Percentiles rank a stretch among this genome's conserved stretches.
These are phyloP conservation scores for Choreutis nemorana DNA, from an alignment of 2,888 invertebrate genomes.

Conservation along the genomic window DNA sequence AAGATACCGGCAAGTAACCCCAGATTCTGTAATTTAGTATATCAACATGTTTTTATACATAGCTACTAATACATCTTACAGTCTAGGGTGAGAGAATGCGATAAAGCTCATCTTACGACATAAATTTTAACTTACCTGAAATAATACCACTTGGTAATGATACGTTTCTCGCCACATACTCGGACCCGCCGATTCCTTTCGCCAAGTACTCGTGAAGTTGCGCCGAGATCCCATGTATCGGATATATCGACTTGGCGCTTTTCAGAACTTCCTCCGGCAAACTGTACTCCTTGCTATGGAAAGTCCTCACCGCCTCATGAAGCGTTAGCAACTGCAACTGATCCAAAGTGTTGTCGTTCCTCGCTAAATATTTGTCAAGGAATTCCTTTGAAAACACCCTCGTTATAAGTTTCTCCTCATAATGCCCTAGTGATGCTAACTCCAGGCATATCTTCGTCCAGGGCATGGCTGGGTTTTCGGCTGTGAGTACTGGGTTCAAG, in stretches of 20 bases:
- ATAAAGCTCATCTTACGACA: too few relatives aligned
- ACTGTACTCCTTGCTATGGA: conserved; percentile 40
- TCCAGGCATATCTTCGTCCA: conserved; percentile 65
- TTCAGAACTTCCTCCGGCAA: conserved; percentile 42
- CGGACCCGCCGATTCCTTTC: conserved; percentile 62
- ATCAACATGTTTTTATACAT: too few relatives aligned
- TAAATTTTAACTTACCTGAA: conserved; percentile 67
- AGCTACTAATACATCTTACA: too few relatives aligned
- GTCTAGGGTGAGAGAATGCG: too few relatives aligned
- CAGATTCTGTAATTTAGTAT: too few relatives aligned
- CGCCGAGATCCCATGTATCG: conserved; percentile 28
- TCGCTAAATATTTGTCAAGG: conserved; percentile 35
- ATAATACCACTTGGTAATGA: conserved; percentile 60
- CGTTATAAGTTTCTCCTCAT: conserved; percentile 57
- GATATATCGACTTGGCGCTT: conserved; percentile 32
- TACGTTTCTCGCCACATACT: conserved; percentile 61
- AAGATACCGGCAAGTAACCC: too few relatives aligned
- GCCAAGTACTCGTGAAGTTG: conserved; percentile 55
- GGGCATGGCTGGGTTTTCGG: conserved; percentile 40
- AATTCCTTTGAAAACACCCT: conserved; percentile 59
- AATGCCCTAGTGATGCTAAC: conserved; percentile 67
- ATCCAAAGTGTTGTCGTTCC: conserved; percentile 42
- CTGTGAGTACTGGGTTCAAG: conserved; percentile 36
- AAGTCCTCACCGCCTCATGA: conserved; percentile 58
- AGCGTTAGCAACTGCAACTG: conserved; percentile 59